Evolutionary conservation across 2,113 vertebrate species (phyloP), one percentile per base, ranked within the genome.

Genomic region (Heterotilapia buettikoferi): DNA sequence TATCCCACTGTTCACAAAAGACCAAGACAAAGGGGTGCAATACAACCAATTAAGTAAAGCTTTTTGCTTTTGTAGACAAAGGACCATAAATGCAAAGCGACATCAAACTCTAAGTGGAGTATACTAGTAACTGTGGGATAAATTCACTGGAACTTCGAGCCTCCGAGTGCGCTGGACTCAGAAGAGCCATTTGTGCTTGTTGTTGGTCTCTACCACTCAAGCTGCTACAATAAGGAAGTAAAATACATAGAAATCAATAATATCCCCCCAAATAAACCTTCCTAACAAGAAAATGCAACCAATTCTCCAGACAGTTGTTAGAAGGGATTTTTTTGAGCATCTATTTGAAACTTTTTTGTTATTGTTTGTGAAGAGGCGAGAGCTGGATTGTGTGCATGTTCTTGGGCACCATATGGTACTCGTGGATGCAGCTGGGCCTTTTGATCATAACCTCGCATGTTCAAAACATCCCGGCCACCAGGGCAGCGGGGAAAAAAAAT

Each of bases 21-120:
- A 90, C 88, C 57, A 59, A 89, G 87, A 91, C 85, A 92, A 96
- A 93, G 83, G 86, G 82, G 84, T 87, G 86, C 86, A 92, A 93
- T 93, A 94, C 90, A 92, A 81, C 93, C 94, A 96, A 95, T 96
- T 96, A 96, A 89, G 92, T 82, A 92, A 91, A 91, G 84, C 84
- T 89, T 88, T 90, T 88, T 81, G 80, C 84, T 80, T 38, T 84
- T 78, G 66, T 82, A 92, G 50, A 90, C 38, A 19, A 80, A 80
- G 73, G 68, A 92, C 40, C 76, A 83, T 57, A 66, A 90, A 91
- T 86, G 87, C 79, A 88, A 88, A 93, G 81, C 2, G 9, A 57
- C 66, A 90, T 89, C 89, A 82, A 86, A 86, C 87, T 91, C 79
- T 80, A 53, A 89, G 73, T 85, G 31, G 84, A 93, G 54, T 63